Base-by-base conservation (phyloP, 2,113 vertebrate species). In the Carassius carassius region DNA sequence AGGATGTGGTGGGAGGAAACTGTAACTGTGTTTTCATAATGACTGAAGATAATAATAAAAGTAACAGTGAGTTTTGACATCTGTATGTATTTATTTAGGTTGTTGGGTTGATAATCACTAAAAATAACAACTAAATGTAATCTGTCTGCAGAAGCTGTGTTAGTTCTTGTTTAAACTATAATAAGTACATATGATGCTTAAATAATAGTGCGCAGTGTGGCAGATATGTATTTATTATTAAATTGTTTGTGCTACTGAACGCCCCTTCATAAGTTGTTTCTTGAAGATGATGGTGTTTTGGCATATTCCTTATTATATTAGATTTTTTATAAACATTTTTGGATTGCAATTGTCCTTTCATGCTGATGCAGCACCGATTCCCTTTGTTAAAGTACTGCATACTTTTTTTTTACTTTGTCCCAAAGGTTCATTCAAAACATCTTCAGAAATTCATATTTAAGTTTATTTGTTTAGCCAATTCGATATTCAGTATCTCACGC, bases 391-490 rank as follows among this genome's bases (percentile, higher is more conserved):
- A 76, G 47, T 54, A 54, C 10, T 29, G 23, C 23, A 32, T 76
- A 13, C 6, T 25, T 23, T 25, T 62, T 37, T 37, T 44, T 79
- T n/a, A 47, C 56, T 62, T n/a, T 32, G 78, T 23, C 14, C 13
- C 58, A 63, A 6, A 25, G 37, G 5, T 65, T 79, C 3, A 63
- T 63, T 63, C 37, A 79, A 65, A 79, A 79, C 41, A 74, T 62
- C 21, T 79, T 67, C 23, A 81, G 32, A 87, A 81, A 84, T 60
- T 5, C 69, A 76, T 84, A 81, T 87, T 77, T 60, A 35, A 49
- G 70, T 32, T 10, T 84, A 47, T 87, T 72, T 87, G 72, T 70
- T 84, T 87, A 69, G 83, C 70, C 86, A 81, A 87, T 76, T 62
- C 70, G 82, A 84, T 87, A 81, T 87, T 84, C 75, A 65, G 80